Evolutionary conservation across 2,113 vertebrate genomes (phyloP).

Genomic region (Anthoscopus minutus): DNA sequence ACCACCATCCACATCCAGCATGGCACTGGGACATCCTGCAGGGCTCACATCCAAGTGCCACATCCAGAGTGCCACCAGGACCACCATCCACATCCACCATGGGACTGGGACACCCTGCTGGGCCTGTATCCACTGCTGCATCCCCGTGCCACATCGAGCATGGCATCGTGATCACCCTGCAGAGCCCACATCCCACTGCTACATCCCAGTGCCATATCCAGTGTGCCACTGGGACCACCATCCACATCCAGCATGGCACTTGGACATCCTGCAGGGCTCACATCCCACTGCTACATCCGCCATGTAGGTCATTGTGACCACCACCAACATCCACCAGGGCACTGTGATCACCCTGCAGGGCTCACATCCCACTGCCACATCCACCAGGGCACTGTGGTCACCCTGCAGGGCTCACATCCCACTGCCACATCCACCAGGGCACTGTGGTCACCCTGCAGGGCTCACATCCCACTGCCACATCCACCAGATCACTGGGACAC

Average conservation of each 20-base stretch:
- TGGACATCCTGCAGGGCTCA: background rate
- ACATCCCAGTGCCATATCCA: background rate
- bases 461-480: background rate
- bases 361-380: background rate
- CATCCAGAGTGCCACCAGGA: too few species aligned
- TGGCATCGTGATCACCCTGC: background rate
- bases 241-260: background rate
- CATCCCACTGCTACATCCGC: background rate
- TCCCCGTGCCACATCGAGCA: background rate
- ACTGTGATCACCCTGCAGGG: background rate
- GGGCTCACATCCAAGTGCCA: background rate
- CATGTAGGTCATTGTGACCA: too few species aligned
- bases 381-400: background rate
- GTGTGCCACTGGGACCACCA: too few species aligned
- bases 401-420: background rate
- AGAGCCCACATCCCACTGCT: background rate
- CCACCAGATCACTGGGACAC: rapidly evolving
- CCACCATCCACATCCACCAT: background rate
- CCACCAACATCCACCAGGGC: background rate
- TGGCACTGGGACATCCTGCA: background rate
- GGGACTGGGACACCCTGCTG: background rate
- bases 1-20: background rate
- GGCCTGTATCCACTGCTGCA: background rate
- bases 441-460: background rate
- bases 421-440: background rate